Evolutionary conservation across 2,113 vertebrate genomes (phyloP), one percentile per base, ranked within the genome.

Genomic region (Panurus biarmicus): DNA sequence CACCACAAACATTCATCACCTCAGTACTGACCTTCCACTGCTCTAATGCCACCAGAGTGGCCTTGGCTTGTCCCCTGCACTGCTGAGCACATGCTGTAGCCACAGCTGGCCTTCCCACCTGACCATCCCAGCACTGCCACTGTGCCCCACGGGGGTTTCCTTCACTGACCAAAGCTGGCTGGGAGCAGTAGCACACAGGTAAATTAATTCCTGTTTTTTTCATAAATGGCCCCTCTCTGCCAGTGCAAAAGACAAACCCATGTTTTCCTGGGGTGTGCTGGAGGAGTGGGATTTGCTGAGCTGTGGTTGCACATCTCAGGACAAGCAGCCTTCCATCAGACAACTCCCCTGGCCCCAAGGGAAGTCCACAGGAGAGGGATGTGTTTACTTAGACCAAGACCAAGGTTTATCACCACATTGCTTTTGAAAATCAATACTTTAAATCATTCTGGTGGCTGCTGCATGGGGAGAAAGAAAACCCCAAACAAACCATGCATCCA

Each of bases 41-140:
- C 67, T 57, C 62, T 14, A 22, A 10, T 6, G 7, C 35, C 65
- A 38, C 0, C 0, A 2, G 3, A 33, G 79, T 8, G 31, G 53
- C 58, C 69, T 69, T 81, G 79, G 44, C 44, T 38, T 28, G 35
- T 44, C 48, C 42, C 67, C 60, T 7, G 8, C 31, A 15, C 26
- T 2, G 1, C 62, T 8, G 18, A 53, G 78, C 3, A 45, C 36
- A 5, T 2, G 3, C 48, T 20, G 65, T 31, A 70, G 44, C 48
- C 6, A 57, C 44, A 25, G 57, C 31, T 9, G 2, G 20, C 16
- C 42, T 11, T 15, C 53, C 48, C 73, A 38, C 25, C 67, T 26
- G 50, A 6, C 19, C 48, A 56, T 8, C 51, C 51, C 87, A 64
- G 45, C 2, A 14, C 4, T 44, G 40, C 35, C 50, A n/a, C 8